Conservation (phyloP, 1,140 invertebrate species). For the Spodoptera frugiperda region DNA sequence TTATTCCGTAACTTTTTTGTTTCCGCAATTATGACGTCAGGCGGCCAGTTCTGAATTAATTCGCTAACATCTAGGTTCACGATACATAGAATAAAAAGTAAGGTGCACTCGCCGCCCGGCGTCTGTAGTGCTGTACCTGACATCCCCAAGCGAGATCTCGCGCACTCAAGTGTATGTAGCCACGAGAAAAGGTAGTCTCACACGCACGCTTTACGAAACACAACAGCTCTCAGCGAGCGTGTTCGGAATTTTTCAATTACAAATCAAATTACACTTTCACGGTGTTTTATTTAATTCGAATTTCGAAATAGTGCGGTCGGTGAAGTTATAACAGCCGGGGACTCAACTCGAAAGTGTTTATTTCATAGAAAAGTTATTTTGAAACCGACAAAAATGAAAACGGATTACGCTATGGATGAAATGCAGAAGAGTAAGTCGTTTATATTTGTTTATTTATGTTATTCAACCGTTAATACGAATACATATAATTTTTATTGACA, state of each 20-base stretch:
- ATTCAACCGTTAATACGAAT: not conserved
- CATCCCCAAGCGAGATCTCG: constrained; percentile 67
- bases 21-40: constrained; percentile 33
- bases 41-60: constrained; percentile 58
- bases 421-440: constrained; percentile 82
- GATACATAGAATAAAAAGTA: constrained; percentile 72
- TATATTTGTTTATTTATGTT: constrained; percentile 19
- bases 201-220: constrained; percentile 54
- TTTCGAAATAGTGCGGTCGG: constrained; percentile 66
- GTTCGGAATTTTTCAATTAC: constrained; percentile 72
- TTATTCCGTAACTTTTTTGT: constrained; percentile 24
- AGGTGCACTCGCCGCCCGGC: constrained; percentile 61
- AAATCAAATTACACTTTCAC: constrained; percentile 67
- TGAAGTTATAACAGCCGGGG: constrained; percentile 53
- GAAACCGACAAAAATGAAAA: constrained; percentile 75
- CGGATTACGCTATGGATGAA: constrained; percentile 84
- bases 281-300: constrained; percentile 56
- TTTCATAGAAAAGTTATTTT: constrained; percentile 47
- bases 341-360: constrained; percentile 64
- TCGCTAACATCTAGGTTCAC: constrained; percentile 64
- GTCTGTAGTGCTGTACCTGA: constrained; percentile 52
- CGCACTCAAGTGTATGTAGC: constrained; percentile 74
- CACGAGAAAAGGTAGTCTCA: constrained; percentile 74
- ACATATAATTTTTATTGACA: not conserved
- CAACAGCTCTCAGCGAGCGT: constrained; percentile 34